Evolutionary conservation across 2,888 invertebrate species (phyloP).

Genomic region (Molanna angustata): DNA sequence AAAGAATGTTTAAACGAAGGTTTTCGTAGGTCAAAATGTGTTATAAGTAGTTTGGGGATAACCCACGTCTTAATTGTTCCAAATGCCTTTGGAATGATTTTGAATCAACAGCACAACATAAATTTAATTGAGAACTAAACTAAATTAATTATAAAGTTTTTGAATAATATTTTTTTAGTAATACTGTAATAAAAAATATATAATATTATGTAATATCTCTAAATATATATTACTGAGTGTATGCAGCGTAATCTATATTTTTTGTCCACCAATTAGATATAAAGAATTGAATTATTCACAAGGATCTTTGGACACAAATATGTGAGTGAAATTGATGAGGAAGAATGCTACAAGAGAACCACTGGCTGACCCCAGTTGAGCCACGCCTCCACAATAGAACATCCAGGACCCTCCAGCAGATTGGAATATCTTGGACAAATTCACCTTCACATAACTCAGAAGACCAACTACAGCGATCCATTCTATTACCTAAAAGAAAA

Average conservation of each 20-base stretch:
- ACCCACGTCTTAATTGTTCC: too few relatives aligned
- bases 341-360: slow-evolving; percentile 71
- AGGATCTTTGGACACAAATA: slow-evolving; percentile 56
- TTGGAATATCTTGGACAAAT: slow-evolving; percentile 72
- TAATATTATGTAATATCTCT: too few relatives aligned
- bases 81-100: too few relatives aligned
- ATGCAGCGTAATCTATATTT: too few relatives aligned
- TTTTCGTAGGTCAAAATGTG: too few relatives aligned
- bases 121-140: too few relatives aligned
- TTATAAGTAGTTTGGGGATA: too few relatives aligned
- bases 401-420: slow-evolving; percentile 70
- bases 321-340: slow-evolving; percentile 61
- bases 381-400: slow-evolving; percentile 71
- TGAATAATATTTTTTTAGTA: neutral
- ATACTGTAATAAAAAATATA: neutral
- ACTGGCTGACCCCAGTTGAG: slow-evolving; percentile 73
- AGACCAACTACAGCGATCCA: slow-evolving; percentile 69
- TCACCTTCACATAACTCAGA: slow-evolving; percentile 76
- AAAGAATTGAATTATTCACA: too few relatives aligned
- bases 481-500: slow-evolving; percentile 55
- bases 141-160: slow-evolving; percentile 5
- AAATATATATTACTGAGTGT: too few relatives aligned
- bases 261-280: too few relatives aligned
- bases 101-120: too few relatives aligned
- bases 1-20: too few relatives aligned